Evolutionary conservation across 2,888 invertebrate species (phyloP).

Genomic region (Clusia tigrina): DNA sequence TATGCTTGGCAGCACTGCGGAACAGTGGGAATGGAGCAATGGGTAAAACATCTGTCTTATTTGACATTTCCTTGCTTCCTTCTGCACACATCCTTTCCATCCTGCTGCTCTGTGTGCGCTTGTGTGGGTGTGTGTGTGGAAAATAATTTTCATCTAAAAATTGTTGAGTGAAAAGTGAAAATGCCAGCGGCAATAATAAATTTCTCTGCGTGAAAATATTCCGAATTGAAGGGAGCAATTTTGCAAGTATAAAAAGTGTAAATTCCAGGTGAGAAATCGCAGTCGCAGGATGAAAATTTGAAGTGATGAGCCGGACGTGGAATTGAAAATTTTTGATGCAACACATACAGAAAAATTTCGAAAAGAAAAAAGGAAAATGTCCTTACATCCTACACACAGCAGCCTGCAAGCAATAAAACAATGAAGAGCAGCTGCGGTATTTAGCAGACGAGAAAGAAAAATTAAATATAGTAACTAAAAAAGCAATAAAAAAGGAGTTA

Average conservation of each 20-base stretch:
- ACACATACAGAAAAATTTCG: too few relatives aligned
- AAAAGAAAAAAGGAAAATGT: too few relatives aligned
- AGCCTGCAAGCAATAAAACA: too few relatives aligned
- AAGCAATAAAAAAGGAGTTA: background rate
- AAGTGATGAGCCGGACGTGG: too few relatives aligned
- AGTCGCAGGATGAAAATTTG: background rate
- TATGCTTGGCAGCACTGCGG: too few relatives aligned
- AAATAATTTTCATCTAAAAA: conserved; percentile 7
- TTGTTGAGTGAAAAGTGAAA: conserved; percentile 15
- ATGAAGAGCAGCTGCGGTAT: too few relatives aligned
- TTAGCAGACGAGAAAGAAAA: background rate
- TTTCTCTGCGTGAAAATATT: background rate
- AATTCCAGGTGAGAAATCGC: background rate
- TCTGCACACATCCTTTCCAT: conserved; percentile 6
- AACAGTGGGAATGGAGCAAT: too few relatives aligned
- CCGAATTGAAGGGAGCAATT: too few relatives aligned
- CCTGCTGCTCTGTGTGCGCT: background rate
- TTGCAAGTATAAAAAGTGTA: background rate
- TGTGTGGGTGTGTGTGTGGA: background rate
- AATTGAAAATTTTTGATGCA: too few relatives aligned
- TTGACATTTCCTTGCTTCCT: too few relatives aligned
- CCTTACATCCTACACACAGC: background rate
- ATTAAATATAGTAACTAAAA: background rate
- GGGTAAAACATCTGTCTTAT: too few relatives aligned
- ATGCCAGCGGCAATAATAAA: background rate